Percentiles rank a stretch among this genome's conserved stretches.
Evolutionary conservation across 2,113 vertebrate genomes (phyloP).

Genomic region (Lota lota): DNA sequence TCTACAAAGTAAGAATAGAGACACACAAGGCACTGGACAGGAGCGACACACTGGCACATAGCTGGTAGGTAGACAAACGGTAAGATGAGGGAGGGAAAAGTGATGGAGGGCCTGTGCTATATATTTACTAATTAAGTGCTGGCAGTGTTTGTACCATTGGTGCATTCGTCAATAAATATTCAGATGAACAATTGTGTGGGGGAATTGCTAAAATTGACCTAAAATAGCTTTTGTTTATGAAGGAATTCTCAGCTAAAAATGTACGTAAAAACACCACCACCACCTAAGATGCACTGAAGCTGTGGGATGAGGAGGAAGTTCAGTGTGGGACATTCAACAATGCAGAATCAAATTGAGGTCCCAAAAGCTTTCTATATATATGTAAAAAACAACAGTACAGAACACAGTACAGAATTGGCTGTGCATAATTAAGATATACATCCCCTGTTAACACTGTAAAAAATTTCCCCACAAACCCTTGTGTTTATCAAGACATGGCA

Average conservation of each 20-base stretch:
- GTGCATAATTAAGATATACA: background rate
- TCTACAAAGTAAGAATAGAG: constrained; percentile 62
- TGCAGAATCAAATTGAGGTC: background rate
- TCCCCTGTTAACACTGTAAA: background rate
- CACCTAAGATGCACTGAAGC: background rate
- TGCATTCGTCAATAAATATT: constrained; percentile 38
- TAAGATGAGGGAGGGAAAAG: background rate
- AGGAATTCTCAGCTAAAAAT: background rate
- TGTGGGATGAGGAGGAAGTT: background rate
- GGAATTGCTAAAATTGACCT: background rate
- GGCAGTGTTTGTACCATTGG: constrained; percentile 61
- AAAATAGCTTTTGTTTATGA: constrained; percentile 4
- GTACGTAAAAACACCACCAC: background rate
- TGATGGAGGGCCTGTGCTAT: constrained; percentile 40
- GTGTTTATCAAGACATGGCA: background rate
- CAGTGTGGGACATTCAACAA: background rate
- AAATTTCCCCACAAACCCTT: background rate
- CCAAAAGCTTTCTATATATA: background rate
- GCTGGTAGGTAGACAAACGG: background rate
- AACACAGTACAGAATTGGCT: background rate
- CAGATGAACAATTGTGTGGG: constrained; percentile 7
- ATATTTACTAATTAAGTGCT: constrained; percentile 53
- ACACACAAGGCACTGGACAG: constrained; percentile 80
- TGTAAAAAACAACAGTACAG: background rate
- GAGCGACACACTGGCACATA: constrained; percentile 60